A percentile compares a stretch with the other conserved stretches of the same genome.
Evolutionary conservation across 2,888 invertebrate genomes (phyloP).

Genomic region (Cosmopolites sordidus): DNA sequence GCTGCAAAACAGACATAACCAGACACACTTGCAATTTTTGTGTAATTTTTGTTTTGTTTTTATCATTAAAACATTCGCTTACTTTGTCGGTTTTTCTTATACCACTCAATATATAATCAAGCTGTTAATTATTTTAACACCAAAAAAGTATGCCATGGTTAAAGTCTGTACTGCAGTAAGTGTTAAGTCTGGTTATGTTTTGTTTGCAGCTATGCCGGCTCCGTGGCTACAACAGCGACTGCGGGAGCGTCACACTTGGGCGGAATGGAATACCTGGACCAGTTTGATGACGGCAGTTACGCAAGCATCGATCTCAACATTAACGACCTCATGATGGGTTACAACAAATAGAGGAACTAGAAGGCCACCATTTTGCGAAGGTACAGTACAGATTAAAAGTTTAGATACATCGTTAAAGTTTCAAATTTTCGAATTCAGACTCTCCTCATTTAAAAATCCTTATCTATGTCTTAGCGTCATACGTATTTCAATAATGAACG

Average conservation of each 20-base stretch:
- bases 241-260: slow-evolving; percentile 33
- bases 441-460: no score
- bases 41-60: slow-evolving; percentile 20
- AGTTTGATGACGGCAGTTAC: slow-evolving; percentile 40
- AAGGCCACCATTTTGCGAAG: no score
- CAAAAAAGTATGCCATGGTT: slow-evolving; percentile 12
- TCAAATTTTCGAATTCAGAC: no score
- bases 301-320: slow-evolving; percentile 42
- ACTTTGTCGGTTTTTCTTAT: not conserved
- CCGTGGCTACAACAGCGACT: slow-evolving; percentile 43
- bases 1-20: slow-evolving; percentile 51
- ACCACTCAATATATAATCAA: no score
- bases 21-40: slow-evolving; percentile 47
- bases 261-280: slow-evolving; percentile 45
- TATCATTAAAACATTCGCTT: slow-evolving; percentile 20
- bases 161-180: slow-evolving; percentile 49
- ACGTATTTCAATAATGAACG: no score
- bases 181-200: slow-evolving; percentile 48
- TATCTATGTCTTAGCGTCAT: no score
- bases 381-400: no score
- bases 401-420: no score
- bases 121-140: no score
- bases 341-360: slow-evolving; percentile 28
- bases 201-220: slow-evolving; percentile 49
- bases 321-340: slow-evolving; percentile 44